Evolutionary conservation across 2,888 invertebrate species (phyloP), one percentile per base, ranked within the genome.

Genomic region (Cheilosia scutellata): DNA sequence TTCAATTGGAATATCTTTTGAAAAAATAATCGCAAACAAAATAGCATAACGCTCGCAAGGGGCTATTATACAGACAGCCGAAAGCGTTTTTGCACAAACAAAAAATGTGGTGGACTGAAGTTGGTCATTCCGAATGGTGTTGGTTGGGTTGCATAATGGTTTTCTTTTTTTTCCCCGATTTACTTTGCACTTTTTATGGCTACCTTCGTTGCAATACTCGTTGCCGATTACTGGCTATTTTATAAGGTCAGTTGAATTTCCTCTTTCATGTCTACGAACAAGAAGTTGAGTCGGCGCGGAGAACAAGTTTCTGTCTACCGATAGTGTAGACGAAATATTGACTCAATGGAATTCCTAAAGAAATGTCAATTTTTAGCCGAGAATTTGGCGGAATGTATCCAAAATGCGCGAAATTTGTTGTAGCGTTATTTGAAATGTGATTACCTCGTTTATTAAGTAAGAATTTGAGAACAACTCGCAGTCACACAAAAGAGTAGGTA

Each of bases 191-290:
- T 0, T 20, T 33, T 53, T 68, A 68, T 29, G n/a, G 53, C 42
- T 11, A 31, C 29, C 40, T 55, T 57, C 58, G 57, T 53, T 74
- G 79, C 79, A 78, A 63, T 78, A 78, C 47, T 11, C 13, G 58
- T 49, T 65, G 29, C 25, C 42, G 16, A 29, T 62, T 33, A 70
- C 71, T 71, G 77, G 60, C 62, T 44, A 77, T 37, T 20, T 20
- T 77, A 72, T 78, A 79, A 79, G 79, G 79, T 79, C 65, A 79
- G 63, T 74, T 79, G 79, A 79, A 74, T 79, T 72, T 79, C 79
- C 51, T 79, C 72, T 79, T 72, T 78, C 29, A 9, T 25, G 33
- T 37, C 42, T 51, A 5, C 11, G 20, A 20, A 20, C 40, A 58
- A 20, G 58, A 40, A 40, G 58, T 57, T 47, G 13, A n/a, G 13